Conservation (phyloP, 2,797 vertebrate species). For the Sebastes diploproa region DNA sequence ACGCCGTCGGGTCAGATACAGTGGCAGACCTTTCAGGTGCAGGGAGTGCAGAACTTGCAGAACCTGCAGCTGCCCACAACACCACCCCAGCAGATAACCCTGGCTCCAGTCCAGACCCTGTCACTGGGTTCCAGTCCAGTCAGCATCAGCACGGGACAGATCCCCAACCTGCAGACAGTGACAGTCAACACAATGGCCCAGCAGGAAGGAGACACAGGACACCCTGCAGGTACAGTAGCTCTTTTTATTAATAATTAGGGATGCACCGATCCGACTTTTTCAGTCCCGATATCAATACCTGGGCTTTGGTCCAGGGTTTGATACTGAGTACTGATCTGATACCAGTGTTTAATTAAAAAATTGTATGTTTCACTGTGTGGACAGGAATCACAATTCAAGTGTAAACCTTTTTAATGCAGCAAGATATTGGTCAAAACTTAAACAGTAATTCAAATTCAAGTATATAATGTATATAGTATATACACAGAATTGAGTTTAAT, state of each 20-base stretch:
- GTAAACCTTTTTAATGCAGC: too few species aligned
- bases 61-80: conserved; percentile 97
- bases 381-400: too few species aligned
- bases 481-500: too few species aligned
- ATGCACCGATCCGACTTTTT: too few species aligned
- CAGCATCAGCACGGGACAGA: conserved; percentile 92
- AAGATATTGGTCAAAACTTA: too few species aligned
- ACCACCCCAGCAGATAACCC: conserved; percentile 95
- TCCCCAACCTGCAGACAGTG: conserved; percentile 98
- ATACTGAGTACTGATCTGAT: too few species aligned
- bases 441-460: too few species aligned
- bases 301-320: too few species aligned
- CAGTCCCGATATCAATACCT: too few species aligned
- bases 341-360: too few species aligned
- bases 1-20: conserved; percentile 98
- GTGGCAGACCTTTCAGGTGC: conserved; percentile 99
- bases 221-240: conserved; percentile 86
- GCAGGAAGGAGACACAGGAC: conserved; percentile 89
- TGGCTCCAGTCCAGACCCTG: conserved; percentile 96
- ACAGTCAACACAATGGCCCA: conserved; percentile 95
- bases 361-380: too few species aligned
- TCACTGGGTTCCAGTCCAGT: conserved; percentile 92
- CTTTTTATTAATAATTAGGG: neutral
- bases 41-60: conserved; percentile 98
- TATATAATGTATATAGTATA: too few species aligned